Base-by-base conservation (phyloP, 2,113 vertebrate genomes). In the Romanogobio albipinnatus region DNA sequence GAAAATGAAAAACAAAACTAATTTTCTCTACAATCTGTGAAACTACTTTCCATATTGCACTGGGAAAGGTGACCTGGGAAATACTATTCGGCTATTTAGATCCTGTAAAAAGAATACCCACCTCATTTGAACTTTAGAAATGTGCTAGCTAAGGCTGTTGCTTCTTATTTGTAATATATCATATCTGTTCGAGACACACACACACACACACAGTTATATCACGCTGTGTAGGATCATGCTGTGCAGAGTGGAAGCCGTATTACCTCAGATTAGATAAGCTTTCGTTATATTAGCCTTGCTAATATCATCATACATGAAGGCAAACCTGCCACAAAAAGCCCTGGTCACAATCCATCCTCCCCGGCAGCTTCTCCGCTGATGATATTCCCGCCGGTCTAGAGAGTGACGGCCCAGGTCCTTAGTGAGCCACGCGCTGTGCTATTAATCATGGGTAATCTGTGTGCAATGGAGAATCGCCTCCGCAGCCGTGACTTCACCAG, bases 401-500 rank as follows among this genome's bases (percentile, higher is more conserved):
- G 2, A 85, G 87, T 84, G 88, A 89, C 90, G 71, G 85, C 89
- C 86, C 90, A 83, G 84, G 87, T 91, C 89, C 86, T 91, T 86
- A 92, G 81, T 58, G 14, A 62, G 84, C 83, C 87, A 68, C 81
- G 88, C 73, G 29, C 47, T 15, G 22, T 15, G 88, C 89, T 73
- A 91, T 94, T 89, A 90, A 92, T 93, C 91, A 89, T 6, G 70
- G 70, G 75, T 91, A 90, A 92, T 90, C 90, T n/a, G 36, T 39
- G 24, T 3, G 51, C 45, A 70, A 29, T 2, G 24, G 49, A 82
- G 66, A 80, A 73, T 45, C 19, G 1, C 81, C 49, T 58, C 66
- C 43, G n/a, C 81, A 24, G 51, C 24, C 66, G 4, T 24, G 62
- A 47, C 19, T 70, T 26, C 76, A 26, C 5, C 76, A 8, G 56